These are phyloP conservation scores for Thymallus thymallus DNA, from an alignment of 2,113 vertebrate genomes.

Conservation along the genomic window DNA sequence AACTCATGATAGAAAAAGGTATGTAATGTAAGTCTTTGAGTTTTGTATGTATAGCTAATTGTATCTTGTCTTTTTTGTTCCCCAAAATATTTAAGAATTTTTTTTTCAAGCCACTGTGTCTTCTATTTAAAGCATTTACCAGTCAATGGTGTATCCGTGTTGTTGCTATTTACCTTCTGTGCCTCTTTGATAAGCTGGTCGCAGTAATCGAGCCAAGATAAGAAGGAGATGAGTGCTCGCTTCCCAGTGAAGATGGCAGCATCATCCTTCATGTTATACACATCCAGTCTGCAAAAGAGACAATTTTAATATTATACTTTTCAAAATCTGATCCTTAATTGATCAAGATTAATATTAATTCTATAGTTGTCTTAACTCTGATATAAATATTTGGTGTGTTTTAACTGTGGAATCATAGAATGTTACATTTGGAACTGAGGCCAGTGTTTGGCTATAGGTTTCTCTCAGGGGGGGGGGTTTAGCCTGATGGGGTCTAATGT, in stretches of 20 bases:
- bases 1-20: no score
- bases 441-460: not conserved
- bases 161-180: conserved; percentile 82
- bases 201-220: conserved; percentile 98
- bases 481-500: not conserved
- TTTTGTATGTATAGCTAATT: no score
- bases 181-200: conserved; percentile 99
- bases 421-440: not conserved
- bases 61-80: no score
- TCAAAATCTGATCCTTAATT: no score
- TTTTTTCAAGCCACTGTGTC: not conserved
- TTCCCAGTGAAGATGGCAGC: conserved; percentile 92
- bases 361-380: not conserved
- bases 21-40: no score
- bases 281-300: conserved; percentile 82
- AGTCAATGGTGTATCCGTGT: conserved; percentile 14
- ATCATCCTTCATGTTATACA: conserved; percentile 96
- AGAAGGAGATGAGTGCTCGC: conserved; percentile 94
- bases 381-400: not conserved
- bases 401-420: not conserved
- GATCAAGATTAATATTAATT: no score
- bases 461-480: no score
- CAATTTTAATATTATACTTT: not conserved
- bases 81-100: no score
- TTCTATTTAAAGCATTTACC: not conserved